Evolutionary conservation across 2,888 invertebrate genomes (phyloP).

Genomic region (Rhagonycha lutea): DNA sequence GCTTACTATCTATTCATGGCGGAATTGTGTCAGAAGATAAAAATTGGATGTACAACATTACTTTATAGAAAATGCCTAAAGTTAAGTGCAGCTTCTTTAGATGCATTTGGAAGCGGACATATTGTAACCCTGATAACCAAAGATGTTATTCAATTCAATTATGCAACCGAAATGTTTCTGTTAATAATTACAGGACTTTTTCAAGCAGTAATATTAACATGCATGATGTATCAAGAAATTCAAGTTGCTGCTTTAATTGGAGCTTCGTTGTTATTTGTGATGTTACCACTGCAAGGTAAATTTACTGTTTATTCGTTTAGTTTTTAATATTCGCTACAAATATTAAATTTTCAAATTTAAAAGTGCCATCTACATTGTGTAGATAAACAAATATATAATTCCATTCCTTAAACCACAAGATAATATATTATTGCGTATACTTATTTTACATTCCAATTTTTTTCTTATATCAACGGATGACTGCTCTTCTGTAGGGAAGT

Average conservation of each 20-base stretch:
- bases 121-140: conserved; percentile 65
- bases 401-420: no score
- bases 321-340: no score
- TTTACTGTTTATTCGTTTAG: not conserved
- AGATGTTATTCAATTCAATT: conserved; percentile 84
- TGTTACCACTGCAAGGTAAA: conserved; percentile 49
- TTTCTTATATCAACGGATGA: no score
- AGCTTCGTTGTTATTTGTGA: conserved; percentile 54
- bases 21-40: conserved; percentile 1
- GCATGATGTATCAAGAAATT: conserved; percentile 65
- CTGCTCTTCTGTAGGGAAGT: no score
- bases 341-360: no score
- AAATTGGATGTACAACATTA: conserved; percentile 6
- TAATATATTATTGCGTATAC: no score
- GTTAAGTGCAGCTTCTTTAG: conserved; percentile 82
- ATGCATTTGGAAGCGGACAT: conserved; percentile 74
- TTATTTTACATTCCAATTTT: no score
- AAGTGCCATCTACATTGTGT: no score
- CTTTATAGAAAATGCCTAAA: conserved; percentile 53
- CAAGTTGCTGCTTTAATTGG: conserved; percentile 58
- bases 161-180: conserved; percentile 76
- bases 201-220: conserved; percentile 71
- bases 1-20: not conserved
- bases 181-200: conserved; percentile 80
- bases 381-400: no score